phyloP scores from a whole-genome alignment of 2,113 vertebrate genomes.

The Ramphastos sulfuratus region DNA sequence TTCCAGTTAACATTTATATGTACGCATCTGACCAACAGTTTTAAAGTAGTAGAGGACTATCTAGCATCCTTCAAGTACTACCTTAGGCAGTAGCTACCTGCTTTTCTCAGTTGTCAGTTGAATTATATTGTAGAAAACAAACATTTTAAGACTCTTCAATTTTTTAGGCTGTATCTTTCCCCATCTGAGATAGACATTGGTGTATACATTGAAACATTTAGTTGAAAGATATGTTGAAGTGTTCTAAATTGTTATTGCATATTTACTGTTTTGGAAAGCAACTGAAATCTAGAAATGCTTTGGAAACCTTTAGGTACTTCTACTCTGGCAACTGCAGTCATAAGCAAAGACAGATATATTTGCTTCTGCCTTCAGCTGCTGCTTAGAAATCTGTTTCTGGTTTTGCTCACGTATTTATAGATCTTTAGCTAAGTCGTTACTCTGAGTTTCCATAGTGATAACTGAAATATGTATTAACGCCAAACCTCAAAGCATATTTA shows the following conservation, averaged over 20 bases:
- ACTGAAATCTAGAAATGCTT: slow-evolving; percentile 2
- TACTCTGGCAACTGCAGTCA: slow-evolving; percentile 11
- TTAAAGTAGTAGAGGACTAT: neutral
- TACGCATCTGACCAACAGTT: neutral
- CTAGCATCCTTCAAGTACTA: neutral
- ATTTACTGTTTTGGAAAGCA: neutral
- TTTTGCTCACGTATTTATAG: slow-evolving; percentile 54
- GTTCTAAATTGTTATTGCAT: neutral
- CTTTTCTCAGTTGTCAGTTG: neutral
- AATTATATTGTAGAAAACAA: neutral
- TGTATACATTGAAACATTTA: neutral
- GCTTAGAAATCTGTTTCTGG: slow-evolving; percentile 48
- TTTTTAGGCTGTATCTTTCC: neutral
- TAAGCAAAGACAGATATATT: slow-evolving; percentile 47
- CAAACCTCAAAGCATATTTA: slow-evolving; percentile 60
- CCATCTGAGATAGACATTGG: neutral
- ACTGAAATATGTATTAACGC: slow-evolving; percentile 63
- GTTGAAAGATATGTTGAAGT: neutral
- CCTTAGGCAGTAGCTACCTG: neutral
- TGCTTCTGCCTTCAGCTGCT: slow-evolving; percentile 30
- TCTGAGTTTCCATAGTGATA: slow-evolving; percentile 64
- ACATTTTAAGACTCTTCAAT: neutral
- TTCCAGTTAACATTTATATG: neutral
- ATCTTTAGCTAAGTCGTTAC: slow-evolving; percentile 47
- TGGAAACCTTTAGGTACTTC: slow-evolving; percentile 33